Evolutionary conservation across 2,888 invertebrate genomes (phyloP).

Genomic region (Volucella bombylans): DNA sequence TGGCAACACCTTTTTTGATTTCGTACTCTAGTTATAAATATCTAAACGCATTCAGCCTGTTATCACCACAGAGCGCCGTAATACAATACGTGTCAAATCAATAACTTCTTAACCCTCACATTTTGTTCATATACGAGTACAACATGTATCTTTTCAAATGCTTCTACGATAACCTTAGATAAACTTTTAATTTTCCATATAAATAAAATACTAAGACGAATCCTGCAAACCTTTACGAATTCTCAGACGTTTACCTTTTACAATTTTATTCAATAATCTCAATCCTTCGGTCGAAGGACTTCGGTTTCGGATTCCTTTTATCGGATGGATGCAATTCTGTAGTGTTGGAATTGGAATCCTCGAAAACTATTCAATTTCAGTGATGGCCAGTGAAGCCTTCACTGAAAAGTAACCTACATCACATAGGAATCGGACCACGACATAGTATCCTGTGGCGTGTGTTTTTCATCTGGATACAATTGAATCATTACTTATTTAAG

Average conservation of each 20-base stretch:
- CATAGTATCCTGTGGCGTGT: constrained; percentile 28
- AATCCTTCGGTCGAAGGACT: constrained; percentile 35
- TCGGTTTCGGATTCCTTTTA: too few species aligned
- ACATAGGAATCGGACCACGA: constrained; percentile 31
- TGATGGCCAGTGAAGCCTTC: constrained; percentile 16
- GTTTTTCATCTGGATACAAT: constrained; percentile 54
- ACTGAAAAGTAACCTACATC: constrained; percentile 32
- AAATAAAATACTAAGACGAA: constrained; percentile 34
- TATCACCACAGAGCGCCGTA: background rate
- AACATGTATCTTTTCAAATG: background rate
- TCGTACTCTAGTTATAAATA: too few species aligned
- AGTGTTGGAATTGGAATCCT: background rate
- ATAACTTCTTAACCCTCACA: constrained; percentile 16
- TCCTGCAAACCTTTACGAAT: background rate
- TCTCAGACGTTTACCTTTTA: constrained; percentile 37
- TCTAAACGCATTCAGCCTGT: too few species aligned
- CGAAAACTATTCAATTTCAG: constrained; percentile 23
- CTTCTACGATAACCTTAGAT: background rate
- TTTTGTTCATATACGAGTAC: background rate
- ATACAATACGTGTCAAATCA: constrained; percentile 38
- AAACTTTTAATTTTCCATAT: constrained; percentile 28
- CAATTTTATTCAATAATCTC: constrained; percentile 54
- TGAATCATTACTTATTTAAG: constrained; percentile 58
- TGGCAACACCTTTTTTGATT: too few species aligned
- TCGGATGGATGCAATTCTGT: constrained; percentile 42